Conservation (phyloP, 2,888 invertebrate species). For the Aromia moschata region DNA sequence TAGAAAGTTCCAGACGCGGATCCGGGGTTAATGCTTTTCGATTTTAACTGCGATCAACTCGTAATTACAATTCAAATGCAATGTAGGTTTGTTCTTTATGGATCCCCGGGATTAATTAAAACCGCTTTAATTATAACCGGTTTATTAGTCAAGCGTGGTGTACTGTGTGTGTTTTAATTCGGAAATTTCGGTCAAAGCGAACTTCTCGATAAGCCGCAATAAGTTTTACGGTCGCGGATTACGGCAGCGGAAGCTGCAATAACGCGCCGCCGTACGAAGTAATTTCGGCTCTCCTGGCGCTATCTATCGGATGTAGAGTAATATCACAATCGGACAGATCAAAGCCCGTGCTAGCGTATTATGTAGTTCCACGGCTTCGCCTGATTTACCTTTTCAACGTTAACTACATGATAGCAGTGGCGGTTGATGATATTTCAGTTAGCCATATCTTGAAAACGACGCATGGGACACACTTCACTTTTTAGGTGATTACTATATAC, state of each 20-base stretch:
- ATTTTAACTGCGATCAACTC: constrained; percentile 59
- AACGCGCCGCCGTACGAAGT: background rate
- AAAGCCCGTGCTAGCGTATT: no score
- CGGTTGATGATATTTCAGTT: no score
- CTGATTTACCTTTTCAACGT: no score
- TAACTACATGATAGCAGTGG: no score
- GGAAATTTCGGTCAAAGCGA: constrained; percentile 27
- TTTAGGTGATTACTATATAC: no score
- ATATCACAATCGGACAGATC: no score
- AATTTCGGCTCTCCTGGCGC: background rate
- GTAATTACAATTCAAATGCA: constrained; percentile 58
- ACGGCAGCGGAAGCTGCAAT: background rate
- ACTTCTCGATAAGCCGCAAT: constrained; percentile 27
- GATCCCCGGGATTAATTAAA: constrained; percentile 54
- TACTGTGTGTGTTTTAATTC: constrained; percentile 31
- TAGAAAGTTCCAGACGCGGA: constrained; percentile 47
- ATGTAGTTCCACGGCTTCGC: no score
- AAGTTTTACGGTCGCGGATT: constrained; percentile 22
- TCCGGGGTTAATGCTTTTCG: constrained; percentile 48
- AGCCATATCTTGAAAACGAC: no score
- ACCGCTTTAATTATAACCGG: constrained; percentile 51
- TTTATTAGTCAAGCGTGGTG: constrained; percentile 44
- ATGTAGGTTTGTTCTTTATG: constrained; percentile 50
- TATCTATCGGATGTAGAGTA: no score
- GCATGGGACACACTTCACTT: no score